Conservation (phyloP, 2,888 invertebrate genomes). For the Coleophora deauratella region DNA sequence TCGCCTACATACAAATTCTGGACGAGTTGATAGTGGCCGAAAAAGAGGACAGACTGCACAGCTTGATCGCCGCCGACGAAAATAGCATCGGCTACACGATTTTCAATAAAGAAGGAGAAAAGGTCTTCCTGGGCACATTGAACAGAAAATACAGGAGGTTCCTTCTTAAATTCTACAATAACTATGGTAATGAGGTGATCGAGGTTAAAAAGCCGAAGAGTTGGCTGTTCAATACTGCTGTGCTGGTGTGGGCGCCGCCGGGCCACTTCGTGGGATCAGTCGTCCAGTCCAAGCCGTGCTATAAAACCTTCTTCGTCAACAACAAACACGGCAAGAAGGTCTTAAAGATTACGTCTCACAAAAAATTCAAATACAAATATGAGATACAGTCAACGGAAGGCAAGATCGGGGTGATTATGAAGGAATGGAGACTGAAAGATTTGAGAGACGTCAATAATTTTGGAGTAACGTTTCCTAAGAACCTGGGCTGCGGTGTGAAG, state of each 20-base stretch:
- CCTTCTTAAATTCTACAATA: constrained; percentile 38
- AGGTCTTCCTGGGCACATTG: constrained; percentile 42
- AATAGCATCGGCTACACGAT: constrained; percentile 41
- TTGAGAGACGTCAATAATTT: constrained; percentile 21
- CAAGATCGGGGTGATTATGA: constrained; percentile 29
- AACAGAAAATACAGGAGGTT: constrained; percentile 22
- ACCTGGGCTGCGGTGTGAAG: constrained; percentile 31
- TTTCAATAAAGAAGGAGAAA: constrained; percentile 39
- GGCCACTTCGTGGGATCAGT: constrained; percentile 41
- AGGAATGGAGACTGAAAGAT: constrained; percentile 16
- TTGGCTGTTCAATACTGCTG: constrained; percentile 24
- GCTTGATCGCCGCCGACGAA: constrained; percentile 12
- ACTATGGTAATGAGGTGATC: constrained; percentile 49
- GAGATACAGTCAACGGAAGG: constrained; percentile 20
- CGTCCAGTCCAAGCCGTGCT: constrained; percentile 15
- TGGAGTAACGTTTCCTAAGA: constrained; percentile 32
- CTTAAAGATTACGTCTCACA: constrained; percentile 25
- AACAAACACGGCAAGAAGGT: constrained; percentile 23
- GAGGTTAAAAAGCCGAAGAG: constrained; percentile 26
- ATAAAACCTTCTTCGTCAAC: constrained; percentile 27
- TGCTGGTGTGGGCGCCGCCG: constrained; percentile 39
- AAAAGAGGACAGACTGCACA: constrained; percentile 32
- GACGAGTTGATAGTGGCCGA: constrained; percentile 34
- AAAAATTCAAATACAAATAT: constrained; percentile 19
- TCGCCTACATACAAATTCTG: constrained; percentile 37